Evolutionary conservation across 2,888 invertebrate species (phyloP).

Genomic region (Apodemia hepburni): DNA sequence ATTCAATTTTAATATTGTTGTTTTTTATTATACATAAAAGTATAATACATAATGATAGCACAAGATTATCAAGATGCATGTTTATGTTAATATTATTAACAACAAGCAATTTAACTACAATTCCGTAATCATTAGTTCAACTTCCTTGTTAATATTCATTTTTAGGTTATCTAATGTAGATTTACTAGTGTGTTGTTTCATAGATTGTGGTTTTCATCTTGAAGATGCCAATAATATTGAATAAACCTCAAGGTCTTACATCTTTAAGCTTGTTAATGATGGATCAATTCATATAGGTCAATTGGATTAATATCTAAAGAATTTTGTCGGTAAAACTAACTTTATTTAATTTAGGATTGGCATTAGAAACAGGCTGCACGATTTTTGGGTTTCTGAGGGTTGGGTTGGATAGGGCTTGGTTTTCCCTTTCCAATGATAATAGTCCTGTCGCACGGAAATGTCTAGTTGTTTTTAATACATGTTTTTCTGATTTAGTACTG

Average conservation of each 20-base stretch:
- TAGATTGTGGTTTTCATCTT: background rate
- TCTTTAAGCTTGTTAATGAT: background rate
- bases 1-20: background rate
- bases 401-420: too few species aligned
- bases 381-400: too few species aligned
- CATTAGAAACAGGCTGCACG: too few species aligned
- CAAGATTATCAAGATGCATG: background rate
- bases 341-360: too few species aligned
- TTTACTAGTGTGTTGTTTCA: background rate
- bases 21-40: background rate
- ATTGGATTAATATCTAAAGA: background rate
- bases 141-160: conserved; percentile 1
- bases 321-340: background rate
- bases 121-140: background rate
- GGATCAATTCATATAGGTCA: conserved; percentile 3
- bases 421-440: too few species aligned
- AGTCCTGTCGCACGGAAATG: too few species aligned
- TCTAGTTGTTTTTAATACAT: too few species aligned
- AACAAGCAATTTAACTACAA: background rate
- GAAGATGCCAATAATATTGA: background rate
- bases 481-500: too few species aligned
- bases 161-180: background rate
- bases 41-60: background rate
- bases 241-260: background rate
- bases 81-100: background rate